Evolutionary conservation across 2,888 invertebrate species (phyloP).

Genomic region (Hypercompe scribonia): DNA sequence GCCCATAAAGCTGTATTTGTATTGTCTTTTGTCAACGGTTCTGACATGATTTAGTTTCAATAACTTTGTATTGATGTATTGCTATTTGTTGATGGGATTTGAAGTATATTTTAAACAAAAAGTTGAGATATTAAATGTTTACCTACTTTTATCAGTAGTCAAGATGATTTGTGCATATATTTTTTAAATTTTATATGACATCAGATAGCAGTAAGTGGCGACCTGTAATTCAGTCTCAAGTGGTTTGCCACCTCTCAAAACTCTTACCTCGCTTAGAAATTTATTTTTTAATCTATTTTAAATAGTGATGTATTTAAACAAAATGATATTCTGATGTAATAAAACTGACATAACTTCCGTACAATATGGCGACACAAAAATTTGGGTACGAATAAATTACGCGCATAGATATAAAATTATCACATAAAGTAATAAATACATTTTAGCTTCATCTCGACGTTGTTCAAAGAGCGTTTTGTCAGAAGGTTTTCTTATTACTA

Average conservation of each 20-base stretch:
- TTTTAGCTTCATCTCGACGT: background rate
- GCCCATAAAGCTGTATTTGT: background rate
- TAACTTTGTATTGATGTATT: background rate
- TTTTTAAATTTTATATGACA: no score
- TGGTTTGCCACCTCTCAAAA: background rate
- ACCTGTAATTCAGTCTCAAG: background rate
- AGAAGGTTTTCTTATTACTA: background rate
- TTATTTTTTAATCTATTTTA: background rate
- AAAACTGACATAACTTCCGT: background rate
- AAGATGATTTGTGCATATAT: background rate
- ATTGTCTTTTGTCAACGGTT: slow-evolving; percentile 2
- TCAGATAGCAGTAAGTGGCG: no score
- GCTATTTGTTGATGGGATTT: background rate
- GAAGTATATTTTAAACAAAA: background rate
- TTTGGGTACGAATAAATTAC: background rate
- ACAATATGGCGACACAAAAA: background rate
- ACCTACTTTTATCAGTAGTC: background rate
- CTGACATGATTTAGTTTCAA: slow-evolving; percentile 9
- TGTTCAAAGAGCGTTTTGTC: background rate
- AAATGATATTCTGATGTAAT: background rate
- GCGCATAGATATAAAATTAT: background rate
- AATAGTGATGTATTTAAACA: background rate
- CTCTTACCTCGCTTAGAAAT: background rate
- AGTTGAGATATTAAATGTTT: background rate
- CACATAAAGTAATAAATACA: background rate